A percentile compares a stretch with the other conserved stretches of the same genome.
These are phyloP conservation scores for Zootermopsis nevadensis DNA, from an alignment of 2,888 invertebrate species.

Conservation along the genomic window DNA sequence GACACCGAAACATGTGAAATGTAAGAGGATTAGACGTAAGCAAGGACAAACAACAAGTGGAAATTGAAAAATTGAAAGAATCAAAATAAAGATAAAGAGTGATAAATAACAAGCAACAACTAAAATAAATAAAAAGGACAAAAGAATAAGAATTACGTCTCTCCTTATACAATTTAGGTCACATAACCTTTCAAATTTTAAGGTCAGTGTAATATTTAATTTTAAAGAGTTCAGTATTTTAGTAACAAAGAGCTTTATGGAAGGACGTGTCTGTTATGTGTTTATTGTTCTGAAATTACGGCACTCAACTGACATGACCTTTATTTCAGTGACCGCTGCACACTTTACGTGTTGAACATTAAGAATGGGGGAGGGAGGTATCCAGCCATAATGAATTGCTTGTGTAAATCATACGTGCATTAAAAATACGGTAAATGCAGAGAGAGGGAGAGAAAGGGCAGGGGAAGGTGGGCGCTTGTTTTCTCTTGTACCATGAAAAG, in stretches of 20 bases:
- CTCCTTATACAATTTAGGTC: too few relatives aligned
- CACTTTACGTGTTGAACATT: background rate
- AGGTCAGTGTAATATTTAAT: too few relatives aligned
- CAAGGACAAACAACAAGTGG: too few relatives aligned
- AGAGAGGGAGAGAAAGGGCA: background rate
- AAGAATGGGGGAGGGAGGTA: background rate
- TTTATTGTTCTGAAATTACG: background rate
- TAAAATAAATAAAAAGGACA: background rate
- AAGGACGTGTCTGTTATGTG: too few relatives aligned
- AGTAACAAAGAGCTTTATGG: background rate
- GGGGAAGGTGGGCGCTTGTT: background rate
- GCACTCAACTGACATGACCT: background rate
- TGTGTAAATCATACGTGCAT: background rate
- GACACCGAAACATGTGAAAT: too few relatives aligned
- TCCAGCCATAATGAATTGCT: conserved; percentile 2
- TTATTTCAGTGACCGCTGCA: background rate
- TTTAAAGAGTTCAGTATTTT: too few relatives aligned
- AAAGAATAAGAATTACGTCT: too few relatives aligned
- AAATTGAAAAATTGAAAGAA: too few relatives aligned
- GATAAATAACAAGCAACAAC: too few relatives aligned
- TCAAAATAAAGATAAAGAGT: too few relatives aligned
- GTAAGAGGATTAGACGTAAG: too few relatives aligned
- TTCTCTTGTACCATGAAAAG: background rate
- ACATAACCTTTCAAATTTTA: too few relatives aligned
- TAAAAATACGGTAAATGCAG: background rate